Evolutionary conservation across 2,888 invertebrate genomes (phyloP), one percentile per base, ranked within the genome.

Genomic region (Chironomus riparius): DNA sequence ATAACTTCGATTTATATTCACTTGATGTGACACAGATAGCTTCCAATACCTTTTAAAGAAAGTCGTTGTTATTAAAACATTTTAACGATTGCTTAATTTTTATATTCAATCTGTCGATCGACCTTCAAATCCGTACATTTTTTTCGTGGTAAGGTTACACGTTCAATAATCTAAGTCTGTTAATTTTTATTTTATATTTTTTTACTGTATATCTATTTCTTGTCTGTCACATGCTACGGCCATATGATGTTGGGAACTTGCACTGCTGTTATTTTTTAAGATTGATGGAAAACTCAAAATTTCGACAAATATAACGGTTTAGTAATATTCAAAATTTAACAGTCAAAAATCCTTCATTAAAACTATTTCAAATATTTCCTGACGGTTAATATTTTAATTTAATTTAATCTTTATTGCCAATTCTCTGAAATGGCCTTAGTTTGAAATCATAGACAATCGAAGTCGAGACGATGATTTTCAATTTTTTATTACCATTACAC

Each of bases 91-190:
- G 65, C 65, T 65, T 65, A 65, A 65, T 65, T 65, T 62, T 22
- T 62, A 22, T 22, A n/a, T 65, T 65, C 65, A 65, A 65, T 65
- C 18, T 24, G 21, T 21, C 22, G 28, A n/a, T 38, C 70, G 70
- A 70, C 70, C 70, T 70, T 70, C 70, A 70, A 70, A 70, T 70
- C 70, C 22, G 70, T 70, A 38, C 38, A 38, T 70, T 70, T 70
- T 47, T 21, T 21, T 48, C 47, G 70, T 48, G 47, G 68, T 70
- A 70, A 70, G 70, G 70, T 70, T 70, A 48, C 48, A 48, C 70
- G 70, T 70, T 70, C 70, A 70, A 70, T 48, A 70, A 48, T 70
- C 70, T 70, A 70, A 70, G 48, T 48, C 47, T 70, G 13, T 21
- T 65, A 65, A 65, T 65, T 65, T 62, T 24, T 65, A 13, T 24